These are phyloP conservation scores for Chloropsis hardwickii DNA, from an alignment of 2,113 vertebrate genomes.

Conservation along the genomic window DNA sequence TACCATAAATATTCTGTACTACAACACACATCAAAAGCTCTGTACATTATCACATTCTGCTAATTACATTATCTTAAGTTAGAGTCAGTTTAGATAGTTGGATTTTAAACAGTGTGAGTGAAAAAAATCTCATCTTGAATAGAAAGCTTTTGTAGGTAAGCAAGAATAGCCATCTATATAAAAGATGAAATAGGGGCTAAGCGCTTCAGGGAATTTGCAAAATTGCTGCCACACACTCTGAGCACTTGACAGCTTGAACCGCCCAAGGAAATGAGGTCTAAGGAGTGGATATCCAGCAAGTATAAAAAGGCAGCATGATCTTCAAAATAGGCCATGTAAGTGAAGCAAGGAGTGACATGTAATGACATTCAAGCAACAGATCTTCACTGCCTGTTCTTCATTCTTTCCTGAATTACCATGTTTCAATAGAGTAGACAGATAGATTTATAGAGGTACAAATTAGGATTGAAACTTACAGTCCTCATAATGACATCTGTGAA, in stretches of 20 bases:
- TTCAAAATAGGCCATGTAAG: background rate
- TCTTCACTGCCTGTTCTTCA: background rate
- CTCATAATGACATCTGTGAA: background rate
- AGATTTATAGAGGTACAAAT: background rate
- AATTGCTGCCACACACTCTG: background rate
- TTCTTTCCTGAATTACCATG: background rate
- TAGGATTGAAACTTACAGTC: background rate
- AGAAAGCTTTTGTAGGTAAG: background rate
- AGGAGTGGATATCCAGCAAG: background rate
- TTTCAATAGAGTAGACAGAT: background rate
- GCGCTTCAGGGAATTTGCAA: background rate
- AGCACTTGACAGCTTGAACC: background rate
- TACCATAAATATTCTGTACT: background rate
- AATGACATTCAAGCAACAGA: background rate
- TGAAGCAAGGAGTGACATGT: background rate
- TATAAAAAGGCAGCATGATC: background rate
- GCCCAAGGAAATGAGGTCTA: background rate
- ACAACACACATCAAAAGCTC: background rate
- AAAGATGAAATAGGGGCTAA: background rate
- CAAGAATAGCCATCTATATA: background rate
- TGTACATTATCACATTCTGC: background rate
- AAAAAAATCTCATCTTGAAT: background rate
- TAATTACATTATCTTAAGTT: background rate
- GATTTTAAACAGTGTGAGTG: background rate
- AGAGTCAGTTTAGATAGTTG: background rate